These are phyloP conservation scores for Corvus hawaiiensis DNA, from an alignment of 2,113 vertebrate genomes.

Conservation along the genomic window DNA sequence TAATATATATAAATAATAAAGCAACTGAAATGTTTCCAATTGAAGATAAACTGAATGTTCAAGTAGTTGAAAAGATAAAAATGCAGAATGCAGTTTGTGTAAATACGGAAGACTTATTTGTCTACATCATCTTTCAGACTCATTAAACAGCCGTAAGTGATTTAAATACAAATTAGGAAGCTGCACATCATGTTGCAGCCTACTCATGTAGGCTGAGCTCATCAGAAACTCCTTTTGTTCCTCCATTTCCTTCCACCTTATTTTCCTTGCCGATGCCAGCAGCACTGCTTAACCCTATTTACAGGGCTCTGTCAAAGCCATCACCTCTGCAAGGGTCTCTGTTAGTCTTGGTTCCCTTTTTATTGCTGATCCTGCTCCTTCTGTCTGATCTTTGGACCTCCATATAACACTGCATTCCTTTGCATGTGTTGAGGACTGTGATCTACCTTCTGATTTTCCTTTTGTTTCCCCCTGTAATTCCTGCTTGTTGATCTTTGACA, in stretches of 20 bases:
- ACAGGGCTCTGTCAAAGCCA: background rate
- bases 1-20: too few relatives aligned
- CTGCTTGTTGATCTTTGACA: background rate
- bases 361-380: background rate
- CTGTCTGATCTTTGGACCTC: background rate
- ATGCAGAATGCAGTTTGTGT: background rate
- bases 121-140: slow-evolving; percentile 43
- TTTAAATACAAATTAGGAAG: slow-evolving; percentile 43
- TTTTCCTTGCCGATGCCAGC: background rate
- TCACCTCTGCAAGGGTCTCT: background rate
- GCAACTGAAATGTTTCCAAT: background rate
- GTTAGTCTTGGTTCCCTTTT: background rate
- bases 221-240: slow-evolving; percentile 26
- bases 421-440: background rate
- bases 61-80: slow-evolving; percentile 17
- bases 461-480: background rate
- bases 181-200: slow-evolving; percentile 32
- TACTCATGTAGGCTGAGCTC: slow-evolving; percentile 28
- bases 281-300: background rate
- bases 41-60: slow-evolving; percentile 3
- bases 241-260: background rate
- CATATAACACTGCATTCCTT: background rate
- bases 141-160: slow-evolving; percentile 24
- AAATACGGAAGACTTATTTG: slow-evolving; percentile 7
- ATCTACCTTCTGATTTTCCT: background rate